phyloP scores from a whole-genome alignment of 2,797 vertebrate species.

The Alcedo atthis region DNA sequence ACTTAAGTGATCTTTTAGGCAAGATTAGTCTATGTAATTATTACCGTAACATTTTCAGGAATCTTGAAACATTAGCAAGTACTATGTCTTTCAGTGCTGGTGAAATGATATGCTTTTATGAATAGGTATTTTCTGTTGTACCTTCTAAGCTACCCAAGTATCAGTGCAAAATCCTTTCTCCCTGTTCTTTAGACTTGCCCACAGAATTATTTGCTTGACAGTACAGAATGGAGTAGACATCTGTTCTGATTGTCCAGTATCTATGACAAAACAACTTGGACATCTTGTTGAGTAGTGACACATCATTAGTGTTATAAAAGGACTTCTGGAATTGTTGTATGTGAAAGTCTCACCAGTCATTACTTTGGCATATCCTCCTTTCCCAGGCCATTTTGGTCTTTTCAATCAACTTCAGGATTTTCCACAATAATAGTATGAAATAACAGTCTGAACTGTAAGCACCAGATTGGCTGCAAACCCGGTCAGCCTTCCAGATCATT shows the following conservation, averaged over 20 bases:
- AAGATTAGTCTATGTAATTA: background rate
- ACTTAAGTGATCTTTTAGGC: background rate
- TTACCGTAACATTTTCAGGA: background rate
- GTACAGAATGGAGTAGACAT: background rate
- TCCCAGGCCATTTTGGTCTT: background rate
- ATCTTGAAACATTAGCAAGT: background rate
- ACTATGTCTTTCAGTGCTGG: background rate
- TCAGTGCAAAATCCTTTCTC: background rate
- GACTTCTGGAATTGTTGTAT: background rate
- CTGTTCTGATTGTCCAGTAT: background rate
- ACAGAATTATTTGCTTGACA: background rate
- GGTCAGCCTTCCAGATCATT: background rate
- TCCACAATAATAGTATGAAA: background rate
- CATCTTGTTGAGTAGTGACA: background rate
- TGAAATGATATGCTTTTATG: background rate
- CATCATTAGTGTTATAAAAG: background rate
- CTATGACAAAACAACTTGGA: too few species aligned
- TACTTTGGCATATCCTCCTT: background rate
- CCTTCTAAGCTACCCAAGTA: background rate
- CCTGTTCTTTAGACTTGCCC: background rate
- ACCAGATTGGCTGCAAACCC: background rate
- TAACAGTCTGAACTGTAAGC: background rate
- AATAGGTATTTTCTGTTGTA: background rate
- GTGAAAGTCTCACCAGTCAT: background rate
- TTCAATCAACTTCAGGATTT: background rate